phyloP scores from a whole-genome alignment of 2,113 vertebrate genomes.

The Gymnocephalus cernua region DNA sequence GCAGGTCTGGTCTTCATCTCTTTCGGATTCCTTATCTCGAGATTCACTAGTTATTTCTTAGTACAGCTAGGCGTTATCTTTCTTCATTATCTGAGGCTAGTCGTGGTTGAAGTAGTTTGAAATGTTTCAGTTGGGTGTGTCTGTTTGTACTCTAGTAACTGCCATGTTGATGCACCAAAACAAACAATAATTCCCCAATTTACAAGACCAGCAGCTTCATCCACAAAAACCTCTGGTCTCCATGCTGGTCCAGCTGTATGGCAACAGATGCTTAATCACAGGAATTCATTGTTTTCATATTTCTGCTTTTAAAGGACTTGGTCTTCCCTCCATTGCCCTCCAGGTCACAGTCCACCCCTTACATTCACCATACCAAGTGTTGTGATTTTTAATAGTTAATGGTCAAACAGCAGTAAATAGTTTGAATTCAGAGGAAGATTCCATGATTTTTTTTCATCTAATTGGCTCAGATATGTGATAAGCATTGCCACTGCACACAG shows the following conservation, averaged over 20 bases:
- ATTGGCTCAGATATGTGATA: background rate
- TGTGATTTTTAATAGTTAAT: background rate
- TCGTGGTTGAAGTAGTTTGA: constrained; percentile 1
- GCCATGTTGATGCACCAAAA: constrained; percentile 3
- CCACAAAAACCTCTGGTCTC: background rate
- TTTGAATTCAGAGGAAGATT: background rate
- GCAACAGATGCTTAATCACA: background rate
- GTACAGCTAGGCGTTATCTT: constrained; percentile 6
- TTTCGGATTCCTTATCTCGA: too few species aligned
- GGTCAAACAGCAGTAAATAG: background rate
- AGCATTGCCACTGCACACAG: background rate
- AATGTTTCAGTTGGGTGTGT: constrained; percentile 39
- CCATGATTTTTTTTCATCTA: constrained; percentile 2
- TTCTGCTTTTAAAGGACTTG: background rate
- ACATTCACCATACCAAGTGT: background rate
- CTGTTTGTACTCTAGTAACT: background rate
- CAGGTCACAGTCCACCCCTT: background rate
- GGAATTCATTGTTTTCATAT: background rate
- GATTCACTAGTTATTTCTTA: background rate
- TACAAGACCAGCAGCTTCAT: background rate
- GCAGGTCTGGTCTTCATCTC: constrained; percentile 9
- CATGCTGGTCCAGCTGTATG: background rate
- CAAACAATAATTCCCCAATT: constrained; percentile 15
- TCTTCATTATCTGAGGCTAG: constrained; percentile 16
- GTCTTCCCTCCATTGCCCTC: background rate